Evolutionary conservation across 2,888 invertebrate species (phyloP).

Genomic region (Drosophila imparisetae): DNA sequence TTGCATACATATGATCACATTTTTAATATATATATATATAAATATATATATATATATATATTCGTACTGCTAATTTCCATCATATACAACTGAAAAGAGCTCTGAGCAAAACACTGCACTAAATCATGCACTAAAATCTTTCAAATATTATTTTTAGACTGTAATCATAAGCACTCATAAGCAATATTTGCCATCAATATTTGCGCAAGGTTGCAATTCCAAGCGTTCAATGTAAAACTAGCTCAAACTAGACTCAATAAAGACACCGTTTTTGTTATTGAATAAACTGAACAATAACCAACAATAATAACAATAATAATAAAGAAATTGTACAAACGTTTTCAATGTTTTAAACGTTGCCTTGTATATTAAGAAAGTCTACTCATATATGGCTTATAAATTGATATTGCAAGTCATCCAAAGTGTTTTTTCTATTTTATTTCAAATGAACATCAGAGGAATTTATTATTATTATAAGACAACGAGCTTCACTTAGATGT

Average conservation of each 20-base stretch:
- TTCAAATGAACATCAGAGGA: background rate
- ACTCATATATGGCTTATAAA: background rate
- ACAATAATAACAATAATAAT: background rate
- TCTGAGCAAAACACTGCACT: constrained; percentile 1
- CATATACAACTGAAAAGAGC: background rate
- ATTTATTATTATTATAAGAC: background rate
- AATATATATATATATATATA: background rate
- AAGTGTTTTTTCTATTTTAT: background rate
- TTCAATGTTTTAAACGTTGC: background rate
- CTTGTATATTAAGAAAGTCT: background rate
- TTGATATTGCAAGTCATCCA: background rate
- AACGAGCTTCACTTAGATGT: background rate
- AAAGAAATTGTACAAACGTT: background rate
- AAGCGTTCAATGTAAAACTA: constrained; percentile 14
- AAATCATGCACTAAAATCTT: background rate
- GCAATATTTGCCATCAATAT: constrained; percentile 9
- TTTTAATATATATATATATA: background rate
- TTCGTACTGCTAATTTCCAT: constrained; percentile 1
- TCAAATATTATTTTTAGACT: background rate
- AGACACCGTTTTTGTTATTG: constrained; percentile 2
- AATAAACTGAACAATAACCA: constrained; percentile 3
- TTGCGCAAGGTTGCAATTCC: constrained; percentile 10
- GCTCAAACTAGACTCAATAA: constrained; percentile 60
- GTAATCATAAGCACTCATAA: background rate
- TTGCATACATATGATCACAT: constrained; percentile 1